Evolutionary conservation across 2,888 invertebrate species (phyloP).

Genomic region (Chrysotoxum bicinctum): DNA sequence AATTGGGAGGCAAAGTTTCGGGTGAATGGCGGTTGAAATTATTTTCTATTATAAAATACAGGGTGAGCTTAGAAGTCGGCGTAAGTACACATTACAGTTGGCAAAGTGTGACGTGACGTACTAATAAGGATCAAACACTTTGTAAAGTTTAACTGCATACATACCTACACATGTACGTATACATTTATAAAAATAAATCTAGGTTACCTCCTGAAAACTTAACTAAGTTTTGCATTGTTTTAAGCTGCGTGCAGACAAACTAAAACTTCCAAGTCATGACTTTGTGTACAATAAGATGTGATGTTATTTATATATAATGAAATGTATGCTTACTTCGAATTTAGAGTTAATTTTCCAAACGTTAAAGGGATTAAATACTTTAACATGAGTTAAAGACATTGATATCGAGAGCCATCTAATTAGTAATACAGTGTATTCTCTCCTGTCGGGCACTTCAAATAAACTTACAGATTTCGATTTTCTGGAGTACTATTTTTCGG

Average conservation of each 20-base stretch:
- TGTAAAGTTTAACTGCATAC: not conserved
- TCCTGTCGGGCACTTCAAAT: no score
- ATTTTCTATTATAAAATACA: constrained; percentile 3
- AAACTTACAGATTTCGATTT: no score
- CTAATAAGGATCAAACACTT: constrained; percentile 29
- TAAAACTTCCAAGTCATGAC: not conserved
- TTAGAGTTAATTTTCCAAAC: not conserved
- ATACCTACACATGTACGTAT: no score
- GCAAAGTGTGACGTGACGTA: constrained; percentile 26
- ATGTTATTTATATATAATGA: not conserved
- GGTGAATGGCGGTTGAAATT: constrained; percentile 25
- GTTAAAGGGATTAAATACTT: not conserved
- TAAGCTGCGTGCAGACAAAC: not conserved
- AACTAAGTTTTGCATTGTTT: constrained; percentile 10
- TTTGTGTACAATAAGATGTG: not conserved
- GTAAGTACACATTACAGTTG: constrained; percentile 33
- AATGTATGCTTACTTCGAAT: not conserved
- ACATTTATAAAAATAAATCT: not conserved
- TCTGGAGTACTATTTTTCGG: no score
- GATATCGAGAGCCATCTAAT: no score
- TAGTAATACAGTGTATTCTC: no score
- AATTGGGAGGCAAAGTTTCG: constrained; percentile 24
- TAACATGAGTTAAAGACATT: not conserved
- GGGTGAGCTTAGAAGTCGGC: constrained; percentile 3
- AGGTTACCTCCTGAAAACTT: not conserved